A percentile compares a stretch with the other conserved stretches of the same genome.
phyloP scores from a whole-genome alignment of 2,797 vertebrate species.

The Anas capensis region DNA sequence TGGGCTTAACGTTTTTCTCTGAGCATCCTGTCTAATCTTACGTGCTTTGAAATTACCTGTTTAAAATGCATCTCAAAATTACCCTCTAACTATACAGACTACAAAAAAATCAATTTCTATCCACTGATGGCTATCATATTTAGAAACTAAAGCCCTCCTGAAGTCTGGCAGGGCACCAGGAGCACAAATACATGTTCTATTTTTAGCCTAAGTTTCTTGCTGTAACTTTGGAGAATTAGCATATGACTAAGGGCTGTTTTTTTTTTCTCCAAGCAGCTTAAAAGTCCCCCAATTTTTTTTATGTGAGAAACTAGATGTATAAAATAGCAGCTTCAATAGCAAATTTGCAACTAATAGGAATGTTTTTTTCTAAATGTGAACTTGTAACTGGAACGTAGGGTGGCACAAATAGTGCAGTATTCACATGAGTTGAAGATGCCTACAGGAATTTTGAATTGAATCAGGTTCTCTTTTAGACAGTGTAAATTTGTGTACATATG shows the following conservation, averaged over 20 bases:
- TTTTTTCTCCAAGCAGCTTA: not conserved
- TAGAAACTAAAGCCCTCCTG: not conserved
- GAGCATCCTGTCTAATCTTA: not conserved
- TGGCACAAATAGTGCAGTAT: not conserved
- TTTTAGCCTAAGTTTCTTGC: slow-evolving; percentile 14
- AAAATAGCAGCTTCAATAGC: not conserved
- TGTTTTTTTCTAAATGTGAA: not conserved
- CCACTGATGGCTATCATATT: not conserved
- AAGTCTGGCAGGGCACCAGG: not conserved
- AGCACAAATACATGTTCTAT: not conserved
- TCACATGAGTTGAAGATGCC: not conserved
- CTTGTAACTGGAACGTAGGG: not conserved
- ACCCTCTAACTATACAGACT: not conserved
- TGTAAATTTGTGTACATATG: not conserved
- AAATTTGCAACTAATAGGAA: not conserved
- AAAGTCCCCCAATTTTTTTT: not conserved
- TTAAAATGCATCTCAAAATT: not conserved
- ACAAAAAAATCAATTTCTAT: not conserved
- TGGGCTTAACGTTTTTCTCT: not conserved
- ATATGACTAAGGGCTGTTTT: not conserved
- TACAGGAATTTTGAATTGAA: not conserved
- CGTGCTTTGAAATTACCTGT: not conserved
- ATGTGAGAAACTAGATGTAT: not conserved
- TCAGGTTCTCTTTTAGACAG: not conserved
- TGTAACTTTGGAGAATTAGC: not conserved